phyloP scores from a whole-genome alignment of 2,888 invertebrate genomes.

The Atethmia centrago region DNA sequence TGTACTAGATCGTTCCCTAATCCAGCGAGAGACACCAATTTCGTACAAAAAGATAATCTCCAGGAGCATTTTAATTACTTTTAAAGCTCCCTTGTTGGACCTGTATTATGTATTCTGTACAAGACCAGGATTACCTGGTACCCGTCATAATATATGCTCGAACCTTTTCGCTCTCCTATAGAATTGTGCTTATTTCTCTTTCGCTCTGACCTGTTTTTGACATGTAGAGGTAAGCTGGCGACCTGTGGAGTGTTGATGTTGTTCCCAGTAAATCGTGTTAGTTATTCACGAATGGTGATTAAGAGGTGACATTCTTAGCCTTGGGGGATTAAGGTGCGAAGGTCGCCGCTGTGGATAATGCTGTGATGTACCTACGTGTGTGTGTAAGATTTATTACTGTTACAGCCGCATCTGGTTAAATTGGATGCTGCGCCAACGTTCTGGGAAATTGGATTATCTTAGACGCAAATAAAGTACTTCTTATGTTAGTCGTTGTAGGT shows the following conservation, averaged over 20 bases:
- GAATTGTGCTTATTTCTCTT: slow-evolving; percentile 42
- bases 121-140: slow-evolving; percentile 70
- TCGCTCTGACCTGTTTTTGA: slow-evolving; percentile 48
- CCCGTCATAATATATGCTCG: slow-evolving; percentile 55
- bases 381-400: slow-evolving; percentile 31
- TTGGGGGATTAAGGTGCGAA: slow-evolving; percentile 26
- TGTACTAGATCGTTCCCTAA: slow-evolving; percentile 53
- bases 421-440: neutral
- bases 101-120: slow-evolving; percentile 73
- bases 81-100: slow-evolving; percentile 64
- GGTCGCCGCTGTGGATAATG: slow-evolving; percentile 6
- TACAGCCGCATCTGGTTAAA: slow-evolving; percentile 14
- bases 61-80: slow-evolving; percentile 66
- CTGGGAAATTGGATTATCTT: neutral
- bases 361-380: slow-evolving; percentile 9
- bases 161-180: slow-evolving; percentile 31
- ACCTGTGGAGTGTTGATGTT: slow-evolving; percentile 61
- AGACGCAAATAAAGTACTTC: slow-evolving; percentile 14
- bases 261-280: slow-evolving; percentile 48
- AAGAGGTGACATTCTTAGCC: slow-evolving; percentile 43
- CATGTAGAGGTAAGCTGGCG: slow-evolving; percentile 37
- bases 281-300: slow-evolving; percentile 43
- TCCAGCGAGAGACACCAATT: slow-evolving; percentile 56
- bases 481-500: neutral
- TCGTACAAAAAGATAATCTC: slow-evolving; percentile 56